phyloP scores from a whole-genome alignment of 2,888 invertebrate species.

The Melinopterus prodromus region DNA sequence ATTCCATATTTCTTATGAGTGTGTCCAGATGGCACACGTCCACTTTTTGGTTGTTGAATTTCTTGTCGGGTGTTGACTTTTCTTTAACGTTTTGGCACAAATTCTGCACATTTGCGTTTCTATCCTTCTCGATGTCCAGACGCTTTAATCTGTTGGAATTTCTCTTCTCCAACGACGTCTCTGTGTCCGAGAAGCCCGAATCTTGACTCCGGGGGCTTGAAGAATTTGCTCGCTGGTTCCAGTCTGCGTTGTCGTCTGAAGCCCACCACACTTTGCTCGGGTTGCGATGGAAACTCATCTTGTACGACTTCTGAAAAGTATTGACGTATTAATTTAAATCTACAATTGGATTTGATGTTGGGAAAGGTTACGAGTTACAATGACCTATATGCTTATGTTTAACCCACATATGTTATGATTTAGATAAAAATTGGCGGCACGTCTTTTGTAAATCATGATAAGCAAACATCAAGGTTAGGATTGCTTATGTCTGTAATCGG shows the following conservation, averaged over 20 bases:
- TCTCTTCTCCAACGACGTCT: slow-evolving; percentile 66
- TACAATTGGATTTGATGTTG: too few species aligned
- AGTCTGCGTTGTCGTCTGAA: slow-evolving; percentile 47
- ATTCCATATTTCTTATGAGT: slow-evolving; percentile 35
- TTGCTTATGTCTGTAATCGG: too few species aligned
- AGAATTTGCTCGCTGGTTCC: slow-evolving; percentile 63
- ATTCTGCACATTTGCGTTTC: slow-evolving; percentile 46
- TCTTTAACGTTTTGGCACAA: slow-evolving; percentile 60
- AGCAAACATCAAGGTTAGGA: too few species aligned
- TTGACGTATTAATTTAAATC: neutral
- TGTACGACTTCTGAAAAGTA: slow-evolving; percentile 48
- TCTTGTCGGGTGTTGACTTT: slow-evolving; percentile 53
- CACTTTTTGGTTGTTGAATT: slow-evolving; percentile 8
- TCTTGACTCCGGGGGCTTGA: slow-evolving; percentile 78
- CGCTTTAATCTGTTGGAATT: slow-evolving; percentile 52
- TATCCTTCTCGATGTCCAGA: slow-evolving; percentile 41
- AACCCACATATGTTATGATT: too few species aligned
- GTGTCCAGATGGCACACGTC: slow-evolving; percentile 28
- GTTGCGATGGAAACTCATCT: slow-evolving; percentile 72
- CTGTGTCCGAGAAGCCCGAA: slow-evolving; percentile 83
- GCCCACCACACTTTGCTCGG: slow-evolving; percentile 77
- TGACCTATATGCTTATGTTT: too few species aligned
- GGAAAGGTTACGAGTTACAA: too few species aligned
- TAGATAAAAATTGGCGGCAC: too few species aligned
- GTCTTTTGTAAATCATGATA: too few species aligned